phyloP scores from a whole-genome alignment of 2,797 vertebrate genomes.

The Ptychadena robeensis region DNA sequence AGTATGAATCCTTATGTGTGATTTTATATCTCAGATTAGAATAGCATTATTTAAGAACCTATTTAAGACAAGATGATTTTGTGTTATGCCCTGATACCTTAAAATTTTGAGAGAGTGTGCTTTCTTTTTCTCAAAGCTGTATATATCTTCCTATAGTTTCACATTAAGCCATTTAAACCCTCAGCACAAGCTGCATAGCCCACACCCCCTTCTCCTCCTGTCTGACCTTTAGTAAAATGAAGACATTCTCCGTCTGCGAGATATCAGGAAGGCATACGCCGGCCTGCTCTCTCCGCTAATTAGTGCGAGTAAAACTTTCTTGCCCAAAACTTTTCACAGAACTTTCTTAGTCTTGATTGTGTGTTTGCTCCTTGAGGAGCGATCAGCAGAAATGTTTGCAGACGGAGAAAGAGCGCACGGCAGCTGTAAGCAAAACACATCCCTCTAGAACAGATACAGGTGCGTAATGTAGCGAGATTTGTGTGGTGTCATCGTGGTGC shows the following conservation, averaged over 20 bases:
- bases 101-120: no score
- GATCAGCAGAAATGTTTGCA: slow-evolving; percentile 48
- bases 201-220: neutral
- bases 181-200: neutral
- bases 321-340: neutral
- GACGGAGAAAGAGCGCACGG: slow-evolving; percentile 7
- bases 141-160: neutral
- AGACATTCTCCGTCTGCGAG: neutral
- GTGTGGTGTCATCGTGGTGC: slow-evolving; percentile 35
- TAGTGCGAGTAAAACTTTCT: neutral
- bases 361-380: neutral
- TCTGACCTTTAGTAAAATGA: neutral
- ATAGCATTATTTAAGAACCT: no score
- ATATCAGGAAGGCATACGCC: neutral
- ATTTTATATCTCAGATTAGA: no score
- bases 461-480: slow-evolving; percentile 45
- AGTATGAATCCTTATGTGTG: no score
- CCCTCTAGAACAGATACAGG: slow-evolving; percentile 30
- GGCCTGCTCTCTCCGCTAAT: neutral
- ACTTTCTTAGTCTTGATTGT: slow-evolving; percentile 14
- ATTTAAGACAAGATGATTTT: no score
- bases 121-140: neutral
- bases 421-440: slow-evolving; percentile 34
- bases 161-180: neutral
- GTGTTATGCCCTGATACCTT: no score